Base-by-base conservation (phyloP, 1,140 invertebrate genomes). In the Monomorium pharaonis region DNA sequence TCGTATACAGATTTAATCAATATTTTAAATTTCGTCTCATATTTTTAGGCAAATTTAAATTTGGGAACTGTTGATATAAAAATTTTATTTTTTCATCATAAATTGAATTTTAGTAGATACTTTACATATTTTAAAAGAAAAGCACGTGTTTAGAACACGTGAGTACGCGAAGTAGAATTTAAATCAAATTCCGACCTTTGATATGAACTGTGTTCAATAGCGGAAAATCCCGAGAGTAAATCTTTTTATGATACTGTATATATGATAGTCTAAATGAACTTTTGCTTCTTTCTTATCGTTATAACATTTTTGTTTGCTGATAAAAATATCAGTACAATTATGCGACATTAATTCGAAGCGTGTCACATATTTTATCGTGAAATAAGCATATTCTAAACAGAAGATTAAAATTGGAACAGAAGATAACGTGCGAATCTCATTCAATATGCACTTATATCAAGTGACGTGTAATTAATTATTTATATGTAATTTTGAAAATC, bases 231-330 rank as follows among this genome's bases (percentile, higher is more conserved):
- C 44, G n/a, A 27, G n/a, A 49, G 18, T n/a, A 47, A 65, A 21
- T 69, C 1, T 67, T 30, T 54, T 69, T 80, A 27, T 44, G 18
- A 44, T 44, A 21, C n/a, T n/a, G 27, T 80, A 9, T 27, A 54
- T 18, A n/a, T n/a, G n/a, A n/a, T n/a, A n/a, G n/a, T n/a, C n/a
- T n/a, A 80, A 77, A 54, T 80, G 62, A 54, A 80, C 63, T 80
- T 27, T 69, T 51, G 62, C n/a, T 80, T 30, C n/a, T 37, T 42
- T 67, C 30, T 80, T 80, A 80, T 80, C 76, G 33, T 24, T 24
- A 16, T 24, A 12, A 16, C 51, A 80, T 80, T 80, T 69, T 30
- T n/a, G 14, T 77, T 14, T 27, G 12, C 12, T 51, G 54, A n/a
- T n/a, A n/a, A 80, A 37, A 67, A 24, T 51, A 18, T 24, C 4